Base-by-base conservation (phyloP, 2,113 vertebrate genomes). In the Rostratula benghalensis region DNA sequence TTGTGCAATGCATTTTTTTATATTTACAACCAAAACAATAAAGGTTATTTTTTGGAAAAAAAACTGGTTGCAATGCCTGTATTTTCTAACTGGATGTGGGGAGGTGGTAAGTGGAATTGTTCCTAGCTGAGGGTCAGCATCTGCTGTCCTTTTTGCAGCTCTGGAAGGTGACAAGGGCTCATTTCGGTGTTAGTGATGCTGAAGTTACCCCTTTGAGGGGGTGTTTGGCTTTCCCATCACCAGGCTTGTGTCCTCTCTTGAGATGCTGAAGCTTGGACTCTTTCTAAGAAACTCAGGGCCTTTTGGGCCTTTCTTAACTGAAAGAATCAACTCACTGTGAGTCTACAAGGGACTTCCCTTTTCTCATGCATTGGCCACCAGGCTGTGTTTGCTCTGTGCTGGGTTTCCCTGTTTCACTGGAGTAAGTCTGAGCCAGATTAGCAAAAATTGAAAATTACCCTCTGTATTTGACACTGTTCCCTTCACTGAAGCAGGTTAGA, bases 21-120 rank as follows among this genome's bases (percentile, higher is more conserved):
- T 97, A 97, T 97, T 97, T 98, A 96, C 97, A 97, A 97, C 95
- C 73, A 87, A 97, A 97, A 98, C 97, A 98, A 98, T 98, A 98
- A 97, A 97, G 85, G 91, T 92, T 97, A 97, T 98, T 98, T 98
- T 98, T 98, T 97, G 83, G 93, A 97, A 97, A 94, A 97, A 94
- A 93, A 96, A 43, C 27, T 69, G 85, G 37, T 48, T 81, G 31
- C 56, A 70, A 82, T 63, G 41, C 74, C 61, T 56, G 75, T 79
- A 2, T 78, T 95, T 91, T 61, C 54, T 65, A 51, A 31, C 28
- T 65, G 43, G 43, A 64, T 37, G 13, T 33, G 84, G 19, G 20
- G 23, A 56, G 63, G 43, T 43, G 46, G 46, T 61, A 67, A 69
- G 50, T 25, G 51, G 53, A 75, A 13, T 70, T 43, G 25, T 73